Evolutionary conservation across 2,888 invertebrate species (phyloP), one percentile per base, ranked within the genome.

Genomic region (Blomia tropicalis): DNA sequence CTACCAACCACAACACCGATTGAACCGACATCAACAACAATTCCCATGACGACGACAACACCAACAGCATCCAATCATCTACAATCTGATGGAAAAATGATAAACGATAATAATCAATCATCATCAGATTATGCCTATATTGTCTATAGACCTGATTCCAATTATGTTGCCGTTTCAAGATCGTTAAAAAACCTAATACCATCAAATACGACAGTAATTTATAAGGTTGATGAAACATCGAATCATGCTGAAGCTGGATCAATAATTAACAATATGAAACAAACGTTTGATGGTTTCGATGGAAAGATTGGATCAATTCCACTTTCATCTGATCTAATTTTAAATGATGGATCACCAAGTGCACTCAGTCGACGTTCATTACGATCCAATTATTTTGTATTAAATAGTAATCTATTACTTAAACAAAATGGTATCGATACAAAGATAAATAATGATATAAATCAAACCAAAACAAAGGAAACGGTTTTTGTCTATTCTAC

Each of bases 401-500:
- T 56, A 2, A 56, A 56, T 25, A 56, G 56, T 56, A 25, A 56
- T 36, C 17, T 36, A 14, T 31, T 56, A 2, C 31, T 56, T n/a
- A 56, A 56, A 36, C 11, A 56, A 11, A 27, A 23, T 25, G 29
- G 29, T n/a, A 36, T 29, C 14, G 36, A 31, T 31, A n/a, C 5
- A 41, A 41, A 41, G 41, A 41, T n/a, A 5, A n/a, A 4, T 47
- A n/a, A n/a, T 19, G 29, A 19, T 25, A 22, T n/a, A 30, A 27
- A 31, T 19, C 2, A 27, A 2, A 31, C 5, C 56, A 56, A 27
- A 25, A 30, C 36, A 19, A 56, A 56, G 11, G 17, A 56, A 22
- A 56, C 56, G 14, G 36, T 56, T n/a, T 56, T 32, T 56, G 56
- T 56, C 4, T 56, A 56, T 25, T 56, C 56, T 11, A 56, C 56